A percentile compares a stretch with the other conserved stretches of the same genome.
Conservation (phyloP, 2,113 vertebrate genomes). For the Caranx melampygus region DNA sequence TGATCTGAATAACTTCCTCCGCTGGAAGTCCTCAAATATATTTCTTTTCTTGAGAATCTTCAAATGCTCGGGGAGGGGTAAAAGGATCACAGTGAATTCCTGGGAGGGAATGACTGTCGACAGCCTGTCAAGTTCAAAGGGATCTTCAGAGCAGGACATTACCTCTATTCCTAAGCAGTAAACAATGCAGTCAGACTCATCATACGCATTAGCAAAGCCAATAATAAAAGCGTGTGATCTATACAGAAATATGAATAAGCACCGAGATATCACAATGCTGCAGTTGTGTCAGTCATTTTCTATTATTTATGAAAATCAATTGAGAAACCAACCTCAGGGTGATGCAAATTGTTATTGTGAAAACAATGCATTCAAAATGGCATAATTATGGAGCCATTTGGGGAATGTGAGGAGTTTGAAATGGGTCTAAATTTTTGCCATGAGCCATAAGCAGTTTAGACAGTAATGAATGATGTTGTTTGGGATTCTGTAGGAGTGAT, state of each 20-base stretch:
- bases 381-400: slow-evolving; percentile 43
- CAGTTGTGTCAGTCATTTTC: slow-evolving; percentile 50
- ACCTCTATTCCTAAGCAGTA: slow-evolving; percentile 54
- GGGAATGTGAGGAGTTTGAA: slow-evolving; percentile 49
- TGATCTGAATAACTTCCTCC: slow-evolving; percentile 42
- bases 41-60: slow-evolving; percentile 32
- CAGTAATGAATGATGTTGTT: slow-evolving; percentile 27
- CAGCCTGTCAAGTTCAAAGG: slow-evolving; percentile 70
- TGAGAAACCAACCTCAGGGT: slow-evolving; percentile 56
- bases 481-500: slow-evolving; percentile 17
- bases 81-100: slow-evolving; percentile 54
- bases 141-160: slow-evolving; percentile 55
- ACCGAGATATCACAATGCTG: slow-evolving; percentile 44
- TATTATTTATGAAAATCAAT: slow-evolving; percentile 61
- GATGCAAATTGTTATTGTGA: slow-evolving; percentile 56
- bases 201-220: slow-evolving; percentile 41
- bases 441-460: slow-evolving; percentile 39
- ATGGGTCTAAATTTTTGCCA: slow-evolving; percentile 39
- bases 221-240: slow-evolving; percentile 47
- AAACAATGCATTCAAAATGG: slow-evolving; percentile 53
- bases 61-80: slow-evolving; percentile 39
- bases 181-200: slow-evolving; percentile 63
- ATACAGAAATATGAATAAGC: slow-evolving; percentile 51
- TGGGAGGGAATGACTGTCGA: slow-evolving; percentile 54
- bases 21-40: slow-evolving; percentile 36